Base-by-base conservation (phyloP, 2,113 vertebrate species). In the Anolis carolinensis region DNA sequence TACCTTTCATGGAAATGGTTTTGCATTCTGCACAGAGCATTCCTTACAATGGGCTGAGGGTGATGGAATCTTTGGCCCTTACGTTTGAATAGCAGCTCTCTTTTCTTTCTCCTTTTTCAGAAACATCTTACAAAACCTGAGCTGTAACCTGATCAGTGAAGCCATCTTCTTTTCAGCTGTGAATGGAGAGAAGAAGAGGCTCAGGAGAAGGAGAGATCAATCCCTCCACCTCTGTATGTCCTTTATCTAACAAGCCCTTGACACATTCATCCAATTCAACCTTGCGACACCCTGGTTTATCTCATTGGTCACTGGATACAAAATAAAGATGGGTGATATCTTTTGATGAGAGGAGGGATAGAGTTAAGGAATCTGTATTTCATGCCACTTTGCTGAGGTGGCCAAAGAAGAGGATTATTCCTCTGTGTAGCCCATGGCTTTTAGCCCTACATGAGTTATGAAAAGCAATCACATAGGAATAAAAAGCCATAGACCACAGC, bases 401-500 rank as follows among this genome's bases (percentile, higher is more conserved):
- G 88, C 85, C 87, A 92, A 93, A 89, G 74, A 92, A 94, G 89
- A 92, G 1, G 96, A 90, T 65, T 68, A 93, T 92, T 95, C 97
- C 98, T 97, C 97, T 96, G 97, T 96, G 98, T 97, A 98, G 95
- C 98, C 97, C 98, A 99, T 99, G 98, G 98, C 98, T 99, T 99
- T 98, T 97, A 96, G 98, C 98, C 98, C 98, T 99, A 99, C 97
- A 97, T 98, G 98, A 99, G 95, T 97, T 97, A 87, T 92, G 95
- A 96, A 96, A 96, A 95, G 97, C 96, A 97, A 98, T 99, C 98
- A 99, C 98, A 99, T 99, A 99, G 98, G 98, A 99, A 99, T 99
- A 99, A 98, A 99, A 99, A 99, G 98, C 98, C 98, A 99, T 99
- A 99, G 96, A 96, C 97, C 98, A 97, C 98, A 98, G 97, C 97